phyloP scores from a whole-genome alignment of 1,140 invertebrate genomes.

The Pseudomyrmex concolor region DNA sequence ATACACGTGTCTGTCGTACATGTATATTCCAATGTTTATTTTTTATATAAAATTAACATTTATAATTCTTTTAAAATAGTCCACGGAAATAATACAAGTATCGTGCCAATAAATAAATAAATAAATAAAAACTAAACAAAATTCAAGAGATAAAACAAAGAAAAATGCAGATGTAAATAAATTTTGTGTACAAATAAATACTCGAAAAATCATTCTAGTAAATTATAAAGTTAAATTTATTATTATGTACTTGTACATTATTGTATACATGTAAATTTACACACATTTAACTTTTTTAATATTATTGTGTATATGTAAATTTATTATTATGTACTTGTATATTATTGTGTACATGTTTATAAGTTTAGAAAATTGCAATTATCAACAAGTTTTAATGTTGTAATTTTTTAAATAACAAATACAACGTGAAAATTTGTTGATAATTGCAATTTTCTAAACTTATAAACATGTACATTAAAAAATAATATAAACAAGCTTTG shows the following conservation, averaged over 20 bases:
- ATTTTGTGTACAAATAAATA: too few species aligned
- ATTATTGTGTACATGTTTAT: too few species aligned
- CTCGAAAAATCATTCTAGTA: too few species aligned
- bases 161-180: too few species aligned
- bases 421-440: neutral
- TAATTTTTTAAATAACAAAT: too few species aligned
- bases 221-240: too few species aligned
- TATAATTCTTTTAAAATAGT: neutral
- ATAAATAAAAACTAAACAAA: neutral
- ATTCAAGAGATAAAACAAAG: too few species aligned
- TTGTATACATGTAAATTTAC: too few species aligned
- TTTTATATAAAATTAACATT: neutral
- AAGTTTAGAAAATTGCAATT: neutral
- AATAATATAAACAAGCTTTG: neutral
- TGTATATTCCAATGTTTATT: neutral
- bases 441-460: neutral
- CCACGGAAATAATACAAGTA: neutral
- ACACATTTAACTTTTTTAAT: too few species aligned
- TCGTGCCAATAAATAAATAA: neutral
- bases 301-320: too few species aligned
- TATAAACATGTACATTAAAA: neutral
- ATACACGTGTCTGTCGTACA: neutral
- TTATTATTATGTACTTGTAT: too few species aligned
- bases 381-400: neutral
- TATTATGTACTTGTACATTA: too few species aligned